These are phyloP conservation scores for Irena cyanogastra DNA, from an alignment of 2,113 vertebrate species.

Conservation along the genomic window DNA sequence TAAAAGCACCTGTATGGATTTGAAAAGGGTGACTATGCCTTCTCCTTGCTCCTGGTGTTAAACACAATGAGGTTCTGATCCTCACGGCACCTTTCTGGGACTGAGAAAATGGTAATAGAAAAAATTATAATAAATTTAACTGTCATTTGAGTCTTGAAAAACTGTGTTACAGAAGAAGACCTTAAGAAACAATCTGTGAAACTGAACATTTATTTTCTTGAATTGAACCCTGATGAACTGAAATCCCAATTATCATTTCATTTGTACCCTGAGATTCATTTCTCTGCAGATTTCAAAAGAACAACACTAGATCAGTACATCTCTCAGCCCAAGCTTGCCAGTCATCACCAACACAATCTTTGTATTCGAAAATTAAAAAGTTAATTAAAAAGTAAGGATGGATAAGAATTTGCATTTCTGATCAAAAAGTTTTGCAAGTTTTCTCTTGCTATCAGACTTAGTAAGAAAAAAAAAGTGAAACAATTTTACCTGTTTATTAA, in stretches of 20 bases:
- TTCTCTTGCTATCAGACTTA: background rate
- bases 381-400: conserved; percentile 67
- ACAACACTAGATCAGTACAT: conserved; percentile 58
- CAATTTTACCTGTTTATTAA: background rate
- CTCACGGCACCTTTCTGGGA: background rate
- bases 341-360: conserved; percentile 69
- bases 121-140: background rate
- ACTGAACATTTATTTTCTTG: conserved; percentile 58
- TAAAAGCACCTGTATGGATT: background rate
- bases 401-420: conserved; percentile 70
- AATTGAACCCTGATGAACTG: conserved; percentile 54
- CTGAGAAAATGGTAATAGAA: background rate
- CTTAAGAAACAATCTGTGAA: conserved; percentile 47
- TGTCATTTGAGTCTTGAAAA: background rate
- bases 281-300: conserved; percentile 67
- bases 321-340: conserved; percentile 61
- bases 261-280: conserved; percentile 68
- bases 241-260: conserved; percentile 67
- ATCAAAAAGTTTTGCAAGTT: conserved; percentile 66
- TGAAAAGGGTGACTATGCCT: background rate
- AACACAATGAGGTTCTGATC: background rate
- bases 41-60: background rate
- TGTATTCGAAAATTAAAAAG: conserved; percentile 71
- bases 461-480: background rate
- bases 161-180: conserved; percentile 25